These are phyloP conservation scores for Patella depressa DNA, from an alignment of 2,888 invertebrate species.

Conservation along the genomic window DNA sequence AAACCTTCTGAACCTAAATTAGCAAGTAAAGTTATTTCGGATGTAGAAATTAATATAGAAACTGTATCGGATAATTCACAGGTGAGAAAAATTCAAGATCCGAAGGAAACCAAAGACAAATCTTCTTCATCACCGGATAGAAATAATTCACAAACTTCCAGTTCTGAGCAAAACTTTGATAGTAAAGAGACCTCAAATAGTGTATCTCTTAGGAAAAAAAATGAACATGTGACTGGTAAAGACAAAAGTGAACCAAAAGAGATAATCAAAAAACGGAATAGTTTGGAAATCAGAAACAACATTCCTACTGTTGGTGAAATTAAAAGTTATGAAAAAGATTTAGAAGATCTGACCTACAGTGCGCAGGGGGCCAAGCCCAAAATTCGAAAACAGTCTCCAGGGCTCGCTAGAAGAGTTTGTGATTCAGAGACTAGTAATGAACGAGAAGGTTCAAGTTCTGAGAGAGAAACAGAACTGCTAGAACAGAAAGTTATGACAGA, in stretches of 20 bases:
- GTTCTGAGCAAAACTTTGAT: not conserved
- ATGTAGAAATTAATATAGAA: slow-evolving; percentile 9
- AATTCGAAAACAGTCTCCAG: slow-evolving; percentile 68
- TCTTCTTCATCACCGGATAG: not conserved
- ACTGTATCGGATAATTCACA: not conserved
- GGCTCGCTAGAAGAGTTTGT: slow-evolving; percentile 64
- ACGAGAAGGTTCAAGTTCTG: slow-evolving; percentile 58
- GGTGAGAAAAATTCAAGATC: not conserved
- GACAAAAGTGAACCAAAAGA: slow-evolving; percentile 30
- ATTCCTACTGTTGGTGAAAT: slow-evolving; percentile 65
- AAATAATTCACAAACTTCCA: not conserved
- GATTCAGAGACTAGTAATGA: slow-evolving; percentile 46
- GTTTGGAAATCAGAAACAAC: slow-evolving; percentile 68
- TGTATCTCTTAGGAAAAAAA: slow-evolving; percentile 21
- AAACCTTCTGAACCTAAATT: slow-evolving; percentile 13
- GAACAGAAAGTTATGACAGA: not conserved
- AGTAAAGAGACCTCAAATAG: slow-evolving; percentile 9
- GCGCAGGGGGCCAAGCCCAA: slow-evolving; percentile 63
- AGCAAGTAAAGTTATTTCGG: not conserved
- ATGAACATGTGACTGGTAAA: slow-evolving; percentile 20
- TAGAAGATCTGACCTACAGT: slow-evolving; percentile 47
- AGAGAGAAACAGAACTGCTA: slow-evolving; percentile 43
- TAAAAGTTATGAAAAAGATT: slow-evolving; percentile 62
- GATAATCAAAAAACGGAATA: slow-evolving; percentile 59
- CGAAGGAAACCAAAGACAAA: not conserved